Evolutionary conservation across 2,113 vertebrate genomes (phyloP).

Genomic region (Corydoras sp.): DNA sequence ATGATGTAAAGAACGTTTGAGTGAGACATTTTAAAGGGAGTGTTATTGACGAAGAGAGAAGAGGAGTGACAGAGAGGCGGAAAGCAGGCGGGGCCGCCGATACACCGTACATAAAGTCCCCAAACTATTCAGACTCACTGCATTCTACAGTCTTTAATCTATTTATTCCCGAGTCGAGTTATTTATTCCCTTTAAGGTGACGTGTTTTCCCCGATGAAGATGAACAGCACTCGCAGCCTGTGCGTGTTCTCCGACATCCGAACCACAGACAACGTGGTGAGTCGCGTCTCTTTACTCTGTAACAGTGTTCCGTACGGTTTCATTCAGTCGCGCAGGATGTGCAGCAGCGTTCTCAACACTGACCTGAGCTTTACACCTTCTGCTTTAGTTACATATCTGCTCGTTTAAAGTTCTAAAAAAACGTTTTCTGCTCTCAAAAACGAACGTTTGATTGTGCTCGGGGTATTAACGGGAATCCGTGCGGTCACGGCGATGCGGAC

Average conservation of each 20-base stretch:
- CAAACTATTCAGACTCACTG: not conserved
- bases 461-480: too few species aligned
- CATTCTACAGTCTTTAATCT: not conserved
- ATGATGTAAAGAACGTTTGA: not conserved
- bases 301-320: not conserved
- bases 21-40: not conserved
- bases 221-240: not conserved
- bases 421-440: too few species aligned
- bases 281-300: not conserved
- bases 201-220: conserved; percentile 1
- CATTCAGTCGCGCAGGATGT: too few species aligned
- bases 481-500: too few species aligned
- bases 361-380: too few species aligned
- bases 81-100: not conserved
- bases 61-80: not conserved
- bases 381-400: too few species aligned
- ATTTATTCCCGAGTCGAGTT: not conserved
- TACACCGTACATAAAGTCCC: not conserved
- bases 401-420: too few species aligned
- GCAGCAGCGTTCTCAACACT: too few species aligned
- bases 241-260: not conserved
- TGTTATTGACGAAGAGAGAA: not conserved
- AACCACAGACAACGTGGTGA: not conserved
- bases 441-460: too few species aligned
- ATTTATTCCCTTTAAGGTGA: not conserved